Conservation (phyloP, 2,888 invertebrate genomes). For the Acanthosepion esculentum region DNA sequence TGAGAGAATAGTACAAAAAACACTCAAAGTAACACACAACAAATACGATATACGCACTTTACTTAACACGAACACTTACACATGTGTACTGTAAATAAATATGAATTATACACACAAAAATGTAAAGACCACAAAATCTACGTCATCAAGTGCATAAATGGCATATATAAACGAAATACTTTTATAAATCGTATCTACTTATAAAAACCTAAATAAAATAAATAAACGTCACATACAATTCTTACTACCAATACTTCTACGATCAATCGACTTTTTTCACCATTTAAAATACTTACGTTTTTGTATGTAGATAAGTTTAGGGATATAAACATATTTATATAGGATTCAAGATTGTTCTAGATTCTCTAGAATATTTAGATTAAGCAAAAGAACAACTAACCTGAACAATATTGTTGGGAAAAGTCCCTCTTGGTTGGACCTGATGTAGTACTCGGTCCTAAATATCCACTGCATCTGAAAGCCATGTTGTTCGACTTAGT, state of each 20-base stretch:
- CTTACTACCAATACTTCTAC: neutral
- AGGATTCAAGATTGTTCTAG: neutral
- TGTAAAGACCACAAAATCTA: neutral
- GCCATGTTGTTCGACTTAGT: conserved; percentile 20
- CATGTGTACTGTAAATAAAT: neutral
- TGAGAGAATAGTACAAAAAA: neutral
- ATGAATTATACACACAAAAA: neutral
- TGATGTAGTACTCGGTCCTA: neutral
- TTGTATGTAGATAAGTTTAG: neutral
- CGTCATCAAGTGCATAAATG: neutral
- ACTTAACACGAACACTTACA: neutral
- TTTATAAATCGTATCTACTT: neutral
- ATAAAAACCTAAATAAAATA: neutral
- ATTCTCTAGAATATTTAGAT: neutral
- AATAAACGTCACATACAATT: neutral
- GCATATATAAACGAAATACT: neutral
- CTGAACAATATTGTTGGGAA: conserved; percentile 21
- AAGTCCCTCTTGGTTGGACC: conserved; percentile 7
- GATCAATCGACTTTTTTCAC: neutral
- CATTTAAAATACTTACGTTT: neutral
- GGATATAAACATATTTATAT: neutral
- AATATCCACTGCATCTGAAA: neutral
- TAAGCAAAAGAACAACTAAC: neutral
- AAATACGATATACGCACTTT: neutral
- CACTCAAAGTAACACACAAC: neutral